phyloP scores from a whole-genome alignment of 2,113 vertebrate genomes.

The Chaetura pelagica region DNA sequence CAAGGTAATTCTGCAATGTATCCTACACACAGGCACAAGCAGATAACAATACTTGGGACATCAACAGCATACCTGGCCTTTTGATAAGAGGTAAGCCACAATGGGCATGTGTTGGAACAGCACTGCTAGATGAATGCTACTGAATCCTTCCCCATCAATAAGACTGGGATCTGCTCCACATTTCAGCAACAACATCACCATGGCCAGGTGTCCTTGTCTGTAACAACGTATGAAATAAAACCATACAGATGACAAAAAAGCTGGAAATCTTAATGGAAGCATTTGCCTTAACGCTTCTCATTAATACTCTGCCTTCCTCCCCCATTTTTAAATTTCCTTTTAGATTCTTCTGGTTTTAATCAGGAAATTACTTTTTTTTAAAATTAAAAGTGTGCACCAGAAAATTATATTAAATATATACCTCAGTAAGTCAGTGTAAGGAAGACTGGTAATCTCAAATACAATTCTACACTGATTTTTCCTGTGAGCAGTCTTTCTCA shows the following conservation, averaged over 20 bases:
- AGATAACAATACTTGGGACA: not conserved
- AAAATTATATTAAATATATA: not conserved
- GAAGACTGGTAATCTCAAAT: not conserved
- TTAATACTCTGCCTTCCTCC: accelerated
- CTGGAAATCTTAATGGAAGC: not conserved
- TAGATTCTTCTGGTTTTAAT: not conserved
- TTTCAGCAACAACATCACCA: constrained; percentile 90
- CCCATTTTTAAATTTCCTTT: not conserved
- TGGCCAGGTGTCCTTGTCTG: constrained; percentile 94
- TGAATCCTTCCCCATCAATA: constrained; percentile 93
- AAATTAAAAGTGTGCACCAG: not conserved
- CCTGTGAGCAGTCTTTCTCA: not conserved
- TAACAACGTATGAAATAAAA: not conserved
- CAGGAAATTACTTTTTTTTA: not conserved
- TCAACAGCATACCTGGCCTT: constrained; percentile 86
- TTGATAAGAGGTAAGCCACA: constrained; percentile 92
- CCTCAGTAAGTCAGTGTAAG: not conserved
- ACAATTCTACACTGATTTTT: not conserved
- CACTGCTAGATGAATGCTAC: constrained; percentile 90
- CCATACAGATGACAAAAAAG: not conserved
- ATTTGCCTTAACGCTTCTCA: not conserved
- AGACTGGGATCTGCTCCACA: constrained; percentile 89
- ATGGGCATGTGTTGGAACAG: constrained; percentile 96
- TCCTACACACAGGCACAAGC: not conserved
- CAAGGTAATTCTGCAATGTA: not conserved